These are phyloP conservation scores for Melitaea cinxia DNA, from an alignment of 1,140 invertebrate species.

Conservation along the genomic window DNA sequence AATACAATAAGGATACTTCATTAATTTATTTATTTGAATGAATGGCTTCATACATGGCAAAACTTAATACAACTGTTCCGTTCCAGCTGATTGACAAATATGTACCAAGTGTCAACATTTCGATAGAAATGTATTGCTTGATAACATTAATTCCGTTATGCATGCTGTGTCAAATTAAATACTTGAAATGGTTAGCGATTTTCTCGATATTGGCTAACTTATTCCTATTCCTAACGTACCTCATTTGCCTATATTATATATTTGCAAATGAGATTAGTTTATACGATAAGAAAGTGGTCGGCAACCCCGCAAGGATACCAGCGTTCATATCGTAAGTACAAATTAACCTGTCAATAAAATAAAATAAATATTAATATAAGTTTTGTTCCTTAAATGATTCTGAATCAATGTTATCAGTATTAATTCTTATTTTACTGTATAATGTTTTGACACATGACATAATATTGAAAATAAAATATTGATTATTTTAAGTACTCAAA, in stretches of 20 bases:
- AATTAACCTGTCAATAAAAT: not conserved
- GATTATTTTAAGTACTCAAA: too few relatives aligned
- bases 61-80: not conserved
- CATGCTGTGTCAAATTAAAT: constrained; percentile 85
- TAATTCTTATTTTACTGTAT: too few relatives aligned
- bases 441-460: too few relatives aligned
- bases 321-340: constrained; percentile 75
- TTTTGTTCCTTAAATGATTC: too few relatives aligned
- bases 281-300: constrained; percentile 73
- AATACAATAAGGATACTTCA: too few relatives aligned
- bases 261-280: constrained; percentile 81
- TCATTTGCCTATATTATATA: constrained; percentile 88
- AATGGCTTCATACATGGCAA: not conserved
- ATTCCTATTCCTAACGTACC: constrained; percentile 86
- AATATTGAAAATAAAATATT: too few relatives aligned
- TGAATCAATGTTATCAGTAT: too few relatives aligned
- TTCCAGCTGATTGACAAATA: constrained; percentile 78
- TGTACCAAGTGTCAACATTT: constrained; percentile 55
- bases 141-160: constrained; percentile 84
- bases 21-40: too few relatives aligned
- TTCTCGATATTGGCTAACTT: constrained; percentile 88
- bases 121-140: constrained; percentile 82
- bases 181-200: constrained; percentile 88
- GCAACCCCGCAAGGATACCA: constrained; percentile 62
- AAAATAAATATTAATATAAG: constrained; percentile 2